Percentiles rank a stretch among this genome's conserved stretches.
phyloP scores from a whole-genome alignment of 2,888 invertebrate species.

The Dryobotodes eremita region DNA sequence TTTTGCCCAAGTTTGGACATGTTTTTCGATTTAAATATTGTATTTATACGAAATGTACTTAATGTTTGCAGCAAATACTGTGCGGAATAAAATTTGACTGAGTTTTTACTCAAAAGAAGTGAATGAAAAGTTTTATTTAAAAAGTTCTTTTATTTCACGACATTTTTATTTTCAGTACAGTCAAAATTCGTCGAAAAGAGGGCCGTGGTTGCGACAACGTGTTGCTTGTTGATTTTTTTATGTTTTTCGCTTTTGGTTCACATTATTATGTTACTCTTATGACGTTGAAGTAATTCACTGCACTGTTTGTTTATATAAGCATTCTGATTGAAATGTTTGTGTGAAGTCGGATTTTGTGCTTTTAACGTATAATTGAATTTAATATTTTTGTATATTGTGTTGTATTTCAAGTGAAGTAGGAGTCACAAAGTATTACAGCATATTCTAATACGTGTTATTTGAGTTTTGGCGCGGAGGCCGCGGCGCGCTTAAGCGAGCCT shows the following conservation, averaged over 20 bases:
- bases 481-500: conserved; percentile 22
- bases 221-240: conserved; percentile 45
- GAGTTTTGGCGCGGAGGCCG: conserved; percentile 22
- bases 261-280: conserved; percentile 28
- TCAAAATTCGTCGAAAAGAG: conserved; percentile 20
- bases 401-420: conserved; percentile 8
- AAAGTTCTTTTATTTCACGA: conserved; percentile 21
- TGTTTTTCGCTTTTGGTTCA: conserved; percentile 38
- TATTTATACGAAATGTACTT: background rate
- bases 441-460: conserved; percentile 51
- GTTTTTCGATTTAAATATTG: background rate
- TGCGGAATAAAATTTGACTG: conserved; percentile 10
- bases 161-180: conserved; percentile 37
- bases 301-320: conserved; percentile 19
- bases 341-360: background rate
- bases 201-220: conserved; percentile 32
- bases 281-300: conserved; percentile 39
- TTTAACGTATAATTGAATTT: conserved; percentile 5
- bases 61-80: background rate
- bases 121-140: conserved; percentile 40
- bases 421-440: conserved; percentile 29
- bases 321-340: conserved; percentile 33
- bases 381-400: conserved; percentile 3
- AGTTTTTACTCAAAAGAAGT: conserved; percentile 7
- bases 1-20: background rate